Evolutionary conservation across 2,888 invertebrate genomes (phyloP).

Genomic region (Eupithecia subfuscata): DNA sequence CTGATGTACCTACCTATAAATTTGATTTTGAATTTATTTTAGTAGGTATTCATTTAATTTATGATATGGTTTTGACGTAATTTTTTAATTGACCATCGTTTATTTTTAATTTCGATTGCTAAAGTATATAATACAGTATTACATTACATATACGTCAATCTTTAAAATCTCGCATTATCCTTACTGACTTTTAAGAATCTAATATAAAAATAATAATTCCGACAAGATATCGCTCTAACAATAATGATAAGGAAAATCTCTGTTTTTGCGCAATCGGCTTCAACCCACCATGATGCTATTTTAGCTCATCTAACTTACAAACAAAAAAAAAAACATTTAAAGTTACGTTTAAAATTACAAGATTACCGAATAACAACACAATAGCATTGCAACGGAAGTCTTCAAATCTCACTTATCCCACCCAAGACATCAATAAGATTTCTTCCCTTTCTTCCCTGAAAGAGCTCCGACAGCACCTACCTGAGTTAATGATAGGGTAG

Average conservation of each 20-base stretch:
- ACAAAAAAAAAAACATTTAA: background rate
- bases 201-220: background rate
- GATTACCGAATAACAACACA: background rate
- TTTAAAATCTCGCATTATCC: too few species aligned
- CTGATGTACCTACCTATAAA: slow-evolving; percentile 46
- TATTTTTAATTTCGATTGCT: background rate
- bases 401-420: slow-evolving; percentile 47
- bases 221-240: background rate
- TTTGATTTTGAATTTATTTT: slow-evolving; percentile 46
- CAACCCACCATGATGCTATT: background rate
- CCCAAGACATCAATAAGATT: slow-evolving; percentile 56
- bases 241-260: background rate
- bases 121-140: too few species aligned
- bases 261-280: background rate
- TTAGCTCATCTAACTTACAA: background rate
- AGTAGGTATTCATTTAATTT: background rate
- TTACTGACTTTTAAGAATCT: too few species aligned
- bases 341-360: background rate
- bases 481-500: slow-evolving; percentile 77
- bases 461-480: slow-evolving; percentile 63
- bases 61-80: background rate
- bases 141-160: too few species aligned
- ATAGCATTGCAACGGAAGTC: slow-evolving; percentile 4
- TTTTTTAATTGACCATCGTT: background rate
- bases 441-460: slow-evolving; percentile 64